Conservation (phyloP, 2,113 vertebrate species). For the Spea bombifrons region DNA sequence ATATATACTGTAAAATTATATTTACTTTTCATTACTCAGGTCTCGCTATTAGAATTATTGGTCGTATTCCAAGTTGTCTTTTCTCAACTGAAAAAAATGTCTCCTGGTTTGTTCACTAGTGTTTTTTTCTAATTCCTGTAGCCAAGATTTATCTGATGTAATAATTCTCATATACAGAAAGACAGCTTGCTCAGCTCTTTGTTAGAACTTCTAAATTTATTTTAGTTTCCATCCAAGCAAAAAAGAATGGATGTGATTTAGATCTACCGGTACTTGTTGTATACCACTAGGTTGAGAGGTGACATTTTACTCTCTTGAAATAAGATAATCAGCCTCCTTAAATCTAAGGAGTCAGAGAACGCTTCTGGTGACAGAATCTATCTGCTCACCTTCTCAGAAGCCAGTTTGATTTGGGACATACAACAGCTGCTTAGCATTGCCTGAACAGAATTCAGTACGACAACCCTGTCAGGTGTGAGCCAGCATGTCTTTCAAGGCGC, state of each 20-base stretch:
- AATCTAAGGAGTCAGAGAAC: neutral
- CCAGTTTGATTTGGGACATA: too few species aligned
- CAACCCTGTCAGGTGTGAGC: neutral
- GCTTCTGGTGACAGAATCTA: conserved; percentile 8
- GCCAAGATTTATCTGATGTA: conserved; percentile 28
- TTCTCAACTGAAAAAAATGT: neutral
- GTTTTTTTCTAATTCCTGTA: neutral
- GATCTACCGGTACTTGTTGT: neutral
- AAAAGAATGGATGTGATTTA: conserved; percentile 25
- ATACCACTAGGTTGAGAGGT: conserved; percentile 5
- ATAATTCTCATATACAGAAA: conserved; percentile 21
- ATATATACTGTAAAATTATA: neutral
- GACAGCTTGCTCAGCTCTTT: conserved; percentile 36
- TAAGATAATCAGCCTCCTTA: conserved; percentile 4
- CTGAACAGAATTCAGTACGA: neutral
- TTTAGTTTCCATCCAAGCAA: conserved; percentile 14
- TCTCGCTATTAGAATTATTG: conserved; percentile 17
- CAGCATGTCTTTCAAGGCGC: too few species aligned
- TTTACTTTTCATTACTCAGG: conserved; percentile 7
- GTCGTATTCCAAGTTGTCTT: neutral
- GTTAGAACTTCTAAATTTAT: conserved; percentile 26
- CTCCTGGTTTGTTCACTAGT: neutral
- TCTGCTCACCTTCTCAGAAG: conserved; percentile 2
- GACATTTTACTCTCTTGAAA: conserved; percentile 1
- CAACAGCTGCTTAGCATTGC: conserved; percentile 1